Conservation (phyloP, 1,140 invertebrate genomes). For the Harlomillsia oculata region DNA sequence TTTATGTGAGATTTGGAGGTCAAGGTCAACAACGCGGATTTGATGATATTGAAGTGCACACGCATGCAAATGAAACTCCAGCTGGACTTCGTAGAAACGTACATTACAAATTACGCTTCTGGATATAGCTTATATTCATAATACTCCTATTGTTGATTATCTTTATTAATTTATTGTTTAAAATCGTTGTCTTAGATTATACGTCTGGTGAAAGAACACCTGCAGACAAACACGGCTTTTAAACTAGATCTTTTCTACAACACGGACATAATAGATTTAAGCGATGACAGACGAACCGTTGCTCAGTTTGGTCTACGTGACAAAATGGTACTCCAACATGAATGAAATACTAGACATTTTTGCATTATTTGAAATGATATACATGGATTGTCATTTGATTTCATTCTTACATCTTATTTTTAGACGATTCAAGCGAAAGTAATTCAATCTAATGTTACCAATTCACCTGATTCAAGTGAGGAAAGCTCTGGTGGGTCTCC, state of each 20-base stretch:
- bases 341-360: conserved; percentile 2
- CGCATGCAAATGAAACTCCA: conserved; percentile 88
- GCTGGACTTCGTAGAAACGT: conserved; percentile 67
- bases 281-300: conserved; percentile 78
- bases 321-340: conserved; percentile 64
- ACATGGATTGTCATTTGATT: no score
- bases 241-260: conserved; percentile 86
- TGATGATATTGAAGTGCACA: conserved; percentile 85
- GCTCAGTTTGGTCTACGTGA: conserved; percentile 77
- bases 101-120: conserved; percentile 57
- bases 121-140: no score
- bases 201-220: conserved; percentile 29
- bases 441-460: conserved; percentile 67
- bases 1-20: conserved; percentile 81
- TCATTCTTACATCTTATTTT: no score
- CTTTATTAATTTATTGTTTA: neutral
- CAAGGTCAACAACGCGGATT: conserved; percentile 63
- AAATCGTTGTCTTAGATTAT: conserved; percentile 22
- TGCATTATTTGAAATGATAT: no score
- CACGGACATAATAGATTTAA: conserved; percentile 74
- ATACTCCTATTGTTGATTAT: no score
- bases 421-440: conserved; percentile 77
- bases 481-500: conserved; percentile 83
- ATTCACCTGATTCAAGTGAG: conserved; percentile 75
- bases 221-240: conserved; percentile 39